Conservation (phyloP, 2,888 invertebrate species). For the Smittia sp. region DNA sequence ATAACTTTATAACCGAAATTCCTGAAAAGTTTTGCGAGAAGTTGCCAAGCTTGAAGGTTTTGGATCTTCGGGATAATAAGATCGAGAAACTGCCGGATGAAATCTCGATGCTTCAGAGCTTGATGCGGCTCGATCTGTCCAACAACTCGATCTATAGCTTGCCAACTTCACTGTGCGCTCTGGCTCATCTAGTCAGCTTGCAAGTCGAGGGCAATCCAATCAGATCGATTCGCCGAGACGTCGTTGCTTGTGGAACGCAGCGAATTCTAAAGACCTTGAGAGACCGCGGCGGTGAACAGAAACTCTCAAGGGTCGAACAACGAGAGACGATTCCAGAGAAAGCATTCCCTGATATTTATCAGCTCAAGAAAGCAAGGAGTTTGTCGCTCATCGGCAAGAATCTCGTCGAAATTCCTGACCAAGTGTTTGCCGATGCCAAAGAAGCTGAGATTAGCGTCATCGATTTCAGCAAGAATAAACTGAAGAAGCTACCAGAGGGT, state of each 20-base stretch:
- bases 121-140: conserved; percentile 79
- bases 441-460: conserved; percentile 70
- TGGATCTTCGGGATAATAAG: conserved; percentile 81
- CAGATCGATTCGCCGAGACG: conserved; percentile 75
- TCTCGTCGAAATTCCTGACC: conserved; percentile 64
- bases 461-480: conserved; percentile 78
- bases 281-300: conserved; percentile 54
- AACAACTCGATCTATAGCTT: conserved; percentile 72
- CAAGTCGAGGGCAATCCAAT: conserved; percentile 84
- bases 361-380: conserved; percentile 57
- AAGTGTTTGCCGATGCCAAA: conserved; percentile 68
- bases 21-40: conserved; percentile 69
- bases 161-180: conserved; percentile 64
- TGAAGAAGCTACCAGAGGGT: conserved; percentile 68
- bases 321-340: conserved; percentile 35
- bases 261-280: conserved; percentile 74
- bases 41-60: conserved; percentile 67
- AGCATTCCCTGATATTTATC: conserved; percentile 53
- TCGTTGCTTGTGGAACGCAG: conserved; percentile 79
- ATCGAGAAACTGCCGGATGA: conserved; percentile 74
- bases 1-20: conserved; percentile 76
- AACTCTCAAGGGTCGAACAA: neutral
- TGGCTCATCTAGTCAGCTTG: conserved; percentile 78
- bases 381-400: conserved; percentile 56
- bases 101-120: conserved; percentile 68